These are phyloP conservation scores for Sminthurinus aureus DNA, from an alignment of 2,888 invertebrate genomes.

Conservation along the genomic window DNA sequence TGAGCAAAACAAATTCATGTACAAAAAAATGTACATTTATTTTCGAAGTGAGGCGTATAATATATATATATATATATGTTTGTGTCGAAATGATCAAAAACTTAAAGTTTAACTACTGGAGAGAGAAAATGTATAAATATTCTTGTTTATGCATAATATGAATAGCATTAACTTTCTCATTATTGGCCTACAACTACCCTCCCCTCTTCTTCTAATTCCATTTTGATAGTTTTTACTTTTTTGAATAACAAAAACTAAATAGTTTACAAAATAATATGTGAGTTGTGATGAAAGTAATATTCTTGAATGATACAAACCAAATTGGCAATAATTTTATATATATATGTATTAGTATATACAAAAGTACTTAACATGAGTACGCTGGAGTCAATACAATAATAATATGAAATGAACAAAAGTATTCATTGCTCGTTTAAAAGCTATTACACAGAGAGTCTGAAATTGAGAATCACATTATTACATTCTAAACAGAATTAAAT, in stretches of 20 bases:
- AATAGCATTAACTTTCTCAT: not conserved
- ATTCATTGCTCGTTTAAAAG: not conserved
- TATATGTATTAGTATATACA: too few species aligned
- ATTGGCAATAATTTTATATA: conserved; percentile 20
- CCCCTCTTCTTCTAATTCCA: not conserved
- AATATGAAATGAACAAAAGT: conserved; percentile 2
- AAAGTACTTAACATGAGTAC: too few species aligned
- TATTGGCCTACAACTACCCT: not conserved
- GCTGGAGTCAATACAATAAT: not conserved
- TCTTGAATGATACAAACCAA: conserved; percentile 2
- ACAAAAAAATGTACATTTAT: not conserved
- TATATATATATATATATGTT: not conserved
- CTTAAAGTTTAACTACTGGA: not conserved
- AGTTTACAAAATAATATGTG: not conserved
- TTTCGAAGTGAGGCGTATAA: not conserved
- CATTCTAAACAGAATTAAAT: conserved; percentile 11
- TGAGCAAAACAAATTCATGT: conserved; percentile 1
- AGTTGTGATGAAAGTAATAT: conserved; percentile 17
- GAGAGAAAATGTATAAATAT: not conserved
- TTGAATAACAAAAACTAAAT: not conserved
- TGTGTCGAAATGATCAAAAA: not conserved
- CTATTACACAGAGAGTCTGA: not conserved
- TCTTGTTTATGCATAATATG: too few species aligned
- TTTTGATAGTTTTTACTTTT: not conserved
- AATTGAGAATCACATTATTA: not conserved